These are phyloP conservation scores for Phorcus lineatus DNA, from an alignment of 2,888 invertebrate genomes.

Conservation along the genomic window DNA sequence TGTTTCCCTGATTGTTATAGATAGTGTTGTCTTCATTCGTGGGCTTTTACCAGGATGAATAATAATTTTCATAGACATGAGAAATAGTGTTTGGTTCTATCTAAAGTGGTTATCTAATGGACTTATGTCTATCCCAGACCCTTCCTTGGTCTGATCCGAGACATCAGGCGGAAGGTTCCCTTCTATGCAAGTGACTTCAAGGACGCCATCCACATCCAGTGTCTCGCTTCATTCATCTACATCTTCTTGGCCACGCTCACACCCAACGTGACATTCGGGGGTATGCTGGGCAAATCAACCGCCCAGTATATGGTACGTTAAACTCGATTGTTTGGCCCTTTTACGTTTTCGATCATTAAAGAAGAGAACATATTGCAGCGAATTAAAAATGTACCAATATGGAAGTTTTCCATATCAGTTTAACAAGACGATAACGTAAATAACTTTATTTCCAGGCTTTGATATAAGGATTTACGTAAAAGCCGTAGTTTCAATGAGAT, in stretches of 20 bases:
- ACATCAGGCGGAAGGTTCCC: slow-evolving; percentile 69
- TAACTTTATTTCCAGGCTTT: no score
- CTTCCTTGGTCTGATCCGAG: slow-evolving; percentile 70
- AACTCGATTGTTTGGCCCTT: not conserved
- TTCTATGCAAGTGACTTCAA: slow-evolving; percentile 73
- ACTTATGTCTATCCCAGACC: slow-evolving; percentile 51
- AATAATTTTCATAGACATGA: no score
- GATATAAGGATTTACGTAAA: no score
- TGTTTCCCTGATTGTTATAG: no score
- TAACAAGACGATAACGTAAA: not conserved
- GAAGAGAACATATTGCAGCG: not conserved
- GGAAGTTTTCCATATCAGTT: no score
- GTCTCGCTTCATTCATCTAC: slow-evolving; percentile 72
- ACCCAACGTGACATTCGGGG: slow-evolving; percentile 75
- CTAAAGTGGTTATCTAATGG: no score
- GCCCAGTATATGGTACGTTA: slow-evolving; percentile 71
- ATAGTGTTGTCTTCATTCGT: no score
- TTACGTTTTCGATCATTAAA: no score
- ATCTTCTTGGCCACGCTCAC: slow-evolving; percentile 75
- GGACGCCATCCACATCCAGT: slow-evolving; percentile 75
- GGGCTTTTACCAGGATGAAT: no score
- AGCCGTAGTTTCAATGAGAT: no score
- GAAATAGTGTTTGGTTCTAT: no score
- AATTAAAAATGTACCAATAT: no score
- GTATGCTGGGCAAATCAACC: slow-evolving; percentile 72